These are phyloP conservation scores for Anadara kagoshimensis DNA, from an alignment of 1,140 invertebrate species.

Conservation along the genomic window DNA sequence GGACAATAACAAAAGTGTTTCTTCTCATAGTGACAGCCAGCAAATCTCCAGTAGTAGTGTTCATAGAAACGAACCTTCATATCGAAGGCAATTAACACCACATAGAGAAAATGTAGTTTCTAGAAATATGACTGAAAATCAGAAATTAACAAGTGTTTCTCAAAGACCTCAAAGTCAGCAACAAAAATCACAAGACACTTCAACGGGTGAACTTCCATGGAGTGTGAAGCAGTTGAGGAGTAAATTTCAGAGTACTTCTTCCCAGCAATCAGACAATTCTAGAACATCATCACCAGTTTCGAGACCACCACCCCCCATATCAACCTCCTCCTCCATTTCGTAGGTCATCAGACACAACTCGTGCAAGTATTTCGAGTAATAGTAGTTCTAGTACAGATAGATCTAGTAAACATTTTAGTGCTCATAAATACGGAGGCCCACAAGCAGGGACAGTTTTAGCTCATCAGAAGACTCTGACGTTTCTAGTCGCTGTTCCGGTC, in stretches of 20 bases:
- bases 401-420: constrained; percentile 20
- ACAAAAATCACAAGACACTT: no score
- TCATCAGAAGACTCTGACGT: constrained; percentile 42
- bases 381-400: constrained; percentile 46
- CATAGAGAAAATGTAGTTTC: no score
- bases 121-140: no score
- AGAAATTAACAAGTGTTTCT: no score
- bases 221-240: constrained; percentile 51
- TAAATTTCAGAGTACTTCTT: constrained; percentile 36
- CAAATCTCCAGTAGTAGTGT: no score
- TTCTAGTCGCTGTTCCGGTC: constrained; percentile 29
- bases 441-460: constrained; percentile 29
- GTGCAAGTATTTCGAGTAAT: constrained; percentile 50
- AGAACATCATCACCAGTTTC: constrained; percentile 1
- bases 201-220: constrained; percentile 45
- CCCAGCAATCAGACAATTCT: constrained; percentile 12
- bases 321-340: constrained; percentile 56
- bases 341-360: constrained; percentile 37
- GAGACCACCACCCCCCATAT: constrained; percentile 49
- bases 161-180: no score
- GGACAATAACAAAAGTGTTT: neutral
- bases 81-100: no score
- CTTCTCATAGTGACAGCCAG: neutral
- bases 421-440: constrained; percentile 34
- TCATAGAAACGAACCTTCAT: no score